phyloP scores from a whole-genome alignment of 1,140 invertebrate species.

The Drosophila baimaii region DNA sequence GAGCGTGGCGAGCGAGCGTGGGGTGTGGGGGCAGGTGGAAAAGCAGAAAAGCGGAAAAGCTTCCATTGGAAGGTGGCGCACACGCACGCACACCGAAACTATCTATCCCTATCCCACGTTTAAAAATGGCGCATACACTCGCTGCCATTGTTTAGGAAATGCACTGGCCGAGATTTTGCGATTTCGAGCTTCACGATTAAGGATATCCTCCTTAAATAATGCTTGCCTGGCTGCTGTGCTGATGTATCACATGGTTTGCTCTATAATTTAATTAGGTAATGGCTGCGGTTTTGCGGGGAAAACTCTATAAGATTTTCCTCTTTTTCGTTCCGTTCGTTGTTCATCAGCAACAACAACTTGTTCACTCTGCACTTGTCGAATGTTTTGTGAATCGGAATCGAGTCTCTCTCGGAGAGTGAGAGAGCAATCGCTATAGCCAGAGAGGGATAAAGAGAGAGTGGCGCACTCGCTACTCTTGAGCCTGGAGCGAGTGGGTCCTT shows the following conservation, averaged over 20 bases:
- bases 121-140: conserved; percentile 81
- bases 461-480: conserved; percentile 36
- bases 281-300: conserved; percentile 33
- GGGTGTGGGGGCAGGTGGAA: conserved; percentile 6
- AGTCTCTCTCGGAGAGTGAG: conserved; percentile 13
- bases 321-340: conserved; percentile 73
- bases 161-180: conserved; percentile 62
- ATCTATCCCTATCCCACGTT: conserved; percentile 82
- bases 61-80: conserved; percentile 80
- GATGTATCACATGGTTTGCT: conserved; percentile 30
- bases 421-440: conserved; percentile 8
- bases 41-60: conserved; percentile 35
- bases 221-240: conserved; percentile 1
- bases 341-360: conserved; percentile 81
- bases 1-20: not conserved
- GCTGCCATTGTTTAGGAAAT: conserved; percentile 81
- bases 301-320: conserved; percentile 49
- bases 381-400: conserved; percentile 76
- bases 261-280: conserved; percentile 38
- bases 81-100: conserved; percentile 75
- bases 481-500: conserved; percentile 35
- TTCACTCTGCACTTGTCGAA: conserved; percentile 83
- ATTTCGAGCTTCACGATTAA: not conserved
- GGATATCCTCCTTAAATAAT: not conserved
- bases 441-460: conserved; percentile 8